Conservation (phyloP, 1,140 invertebrate genomes). For the Trichonephila clavata region DNA sequence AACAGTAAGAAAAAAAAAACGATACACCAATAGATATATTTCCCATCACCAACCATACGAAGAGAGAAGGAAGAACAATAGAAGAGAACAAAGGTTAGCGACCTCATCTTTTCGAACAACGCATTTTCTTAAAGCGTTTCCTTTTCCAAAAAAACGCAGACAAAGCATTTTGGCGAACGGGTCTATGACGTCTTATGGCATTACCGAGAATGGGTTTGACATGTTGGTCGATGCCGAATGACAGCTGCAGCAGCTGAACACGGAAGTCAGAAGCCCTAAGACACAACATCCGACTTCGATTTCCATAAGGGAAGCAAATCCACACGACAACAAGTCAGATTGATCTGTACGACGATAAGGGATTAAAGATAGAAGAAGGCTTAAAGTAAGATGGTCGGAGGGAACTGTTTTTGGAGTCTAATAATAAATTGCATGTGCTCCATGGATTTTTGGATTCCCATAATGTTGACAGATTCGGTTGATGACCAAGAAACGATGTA, state of each 20-base stretch:
- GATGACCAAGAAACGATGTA: too few relatives aligned
- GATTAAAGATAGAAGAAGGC: too few relatives aligned
- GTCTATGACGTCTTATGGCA: background rate
- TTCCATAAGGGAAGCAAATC: background rate
- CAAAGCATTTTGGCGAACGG: background rate
- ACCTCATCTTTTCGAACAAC: background rate
- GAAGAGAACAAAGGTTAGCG: background rate
- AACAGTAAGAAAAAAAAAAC: too few relatives aligned
- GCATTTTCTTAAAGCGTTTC: constrained; percentile 1
- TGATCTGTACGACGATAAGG: too few relatives aligned
- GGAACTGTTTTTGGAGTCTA: too few relatives aligned
- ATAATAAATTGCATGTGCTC: too few relatives aligned
- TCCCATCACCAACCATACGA: too few relatives aligned
- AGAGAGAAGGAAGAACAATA: too few relatives aligned
- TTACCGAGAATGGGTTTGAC: background rate
- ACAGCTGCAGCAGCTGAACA: background rate
- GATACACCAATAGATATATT: too few relatives aligned
- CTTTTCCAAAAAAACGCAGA: background rate
- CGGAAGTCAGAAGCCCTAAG: background rate
- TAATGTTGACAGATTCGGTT: too few relatives aligned
- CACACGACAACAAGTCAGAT: background rate
- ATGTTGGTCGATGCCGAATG: constrained; percentile 1
- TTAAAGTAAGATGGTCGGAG: too few relatives aligned
- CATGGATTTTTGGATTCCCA: too few relatives aligned
- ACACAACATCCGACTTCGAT: background rate